A percentile compares a stretch with the other conserved stretches of the same genome.
These are phyloP conservation scores for Lissonota sp. DNA, from an alignment of 2,888 invertebrate genomes.

Conservation along the genomic window DNA sequence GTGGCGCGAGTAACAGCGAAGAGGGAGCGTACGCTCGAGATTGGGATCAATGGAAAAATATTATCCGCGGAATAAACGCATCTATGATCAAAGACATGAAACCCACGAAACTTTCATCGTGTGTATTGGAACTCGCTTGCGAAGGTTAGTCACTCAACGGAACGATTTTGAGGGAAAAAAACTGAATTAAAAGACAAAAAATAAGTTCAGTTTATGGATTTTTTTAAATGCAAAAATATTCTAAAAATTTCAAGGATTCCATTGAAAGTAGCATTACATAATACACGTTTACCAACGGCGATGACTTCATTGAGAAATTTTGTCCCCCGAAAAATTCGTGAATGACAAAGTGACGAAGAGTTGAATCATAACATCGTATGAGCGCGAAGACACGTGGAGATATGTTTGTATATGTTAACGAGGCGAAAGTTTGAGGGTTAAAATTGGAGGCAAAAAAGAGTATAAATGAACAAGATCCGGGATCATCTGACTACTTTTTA, in stretches of 20 bases:
- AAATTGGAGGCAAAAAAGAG: constrained; percentile 27
- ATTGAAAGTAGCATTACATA: too few relatives aligned
- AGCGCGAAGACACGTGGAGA: constrained; percentile 74
- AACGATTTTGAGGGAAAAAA: too few relatives aligned
- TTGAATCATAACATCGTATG: constrained; percentile 42
- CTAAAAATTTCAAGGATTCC: neutral
- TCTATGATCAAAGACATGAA: constrained; percentile 80
- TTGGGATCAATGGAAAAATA: constrained; percentile 83
- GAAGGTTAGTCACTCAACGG: too few relatives aligned
- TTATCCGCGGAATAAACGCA: constrained; percentile 81
- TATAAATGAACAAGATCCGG: constrained; percentile 14
- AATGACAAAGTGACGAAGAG: constrained; percentile 53
- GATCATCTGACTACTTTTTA: neutral
- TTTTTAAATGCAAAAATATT: neutral
- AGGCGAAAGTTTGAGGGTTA: constrained; percentile 15
- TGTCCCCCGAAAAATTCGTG: constrained; percentile 33
- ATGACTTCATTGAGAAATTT: constrained; percentile 39
- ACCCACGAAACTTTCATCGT: constrained; percentile 66
- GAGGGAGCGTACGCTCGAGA: constrained; percentile 81
- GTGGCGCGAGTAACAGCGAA: constrained; percentile 79
- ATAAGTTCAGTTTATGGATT: neutral
- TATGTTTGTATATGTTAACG: constrained; percentile 71
- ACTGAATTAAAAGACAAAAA: constrained; percentile 40
- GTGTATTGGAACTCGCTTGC: constrained; percentile 73
- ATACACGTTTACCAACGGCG: neutral